These are phyloP conservation scores for Papilio polytes DNA, from an alignment of 1,140 invertebrate genomes.

Conservation along the genomic window DNA sequence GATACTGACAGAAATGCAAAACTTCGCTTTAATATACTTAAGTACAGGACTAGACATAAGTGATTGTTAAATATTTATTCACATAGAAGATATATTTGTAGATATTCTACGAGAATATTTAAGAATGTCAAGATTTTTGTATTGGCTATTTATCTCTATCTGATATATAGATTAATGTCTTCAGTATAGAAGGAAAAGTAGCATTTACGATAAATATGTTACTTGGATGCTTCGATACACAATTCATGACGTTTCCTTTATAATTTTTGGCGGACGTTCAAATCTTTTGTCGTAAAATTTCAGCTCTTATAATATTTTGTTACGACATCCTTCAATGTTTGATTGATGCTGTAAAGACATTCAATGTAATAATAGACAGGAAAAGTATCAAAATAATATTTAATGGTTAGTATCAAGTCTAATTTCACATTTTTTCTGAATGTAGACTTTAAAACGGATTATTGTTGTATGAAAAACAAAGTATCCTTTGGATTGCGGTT, in stretches of 20 bases:
- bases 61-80: neutral
- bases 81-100: neutral
- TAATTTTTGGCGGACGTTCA: slow-evolving; percentile 8
- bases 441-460: no score
- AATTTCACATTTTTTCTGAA: no score
- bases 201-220: slow-evolving; percentile 10
- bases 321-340: neutral
- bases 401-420: no score
- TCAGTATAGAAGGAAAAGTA: neutral
- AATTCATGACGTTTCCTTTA: neutral
- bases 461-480: no score
- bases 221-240: slow-evolving; percentile 12
- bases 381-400: no score
- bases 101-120: neutral
- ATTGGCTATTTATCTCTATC: neutral
- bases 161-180: neutral
- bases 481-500: no score
- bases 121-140: no score
- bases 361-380: neutral
- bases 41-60: no score
- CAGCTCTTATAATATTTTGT: no score
- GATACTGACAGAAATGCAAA: neutral
- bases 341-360: slow-evolving; percentile 1
- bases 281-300: slow-evolving; percentile 7
- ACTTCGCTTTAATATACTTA: neutral